Conservation (phyloP, 2,113 vertebrate genomes). For the Lophochroa leadbeateri region DNA sequence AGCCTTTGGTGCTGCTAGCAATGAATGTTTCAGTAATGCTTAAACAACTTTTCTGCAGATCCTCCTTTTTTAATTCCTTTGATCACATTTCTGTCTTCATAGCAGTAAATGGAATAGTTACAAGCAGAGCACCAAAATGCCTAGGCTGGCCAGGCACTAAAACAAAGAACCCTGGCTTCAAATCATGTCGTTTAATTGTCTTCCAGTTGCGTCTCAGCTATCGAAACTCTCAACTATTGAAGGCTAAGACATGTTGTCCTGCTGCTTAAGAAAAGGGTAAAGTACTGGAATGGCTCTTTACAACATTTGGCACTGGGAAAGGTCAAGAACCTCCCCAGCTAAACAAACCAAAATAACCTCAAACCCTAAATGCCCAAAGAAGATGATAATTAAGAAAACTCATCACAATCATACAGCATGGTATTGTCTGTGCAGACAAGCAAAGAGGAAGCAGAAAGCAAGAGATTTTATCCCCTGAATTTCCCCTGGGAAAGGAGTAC, state of each 20-base stretch:
- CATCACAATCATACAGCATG: neutral
- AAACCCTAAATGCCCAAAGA: neutral
- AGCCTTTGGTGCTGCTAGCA: neutral
- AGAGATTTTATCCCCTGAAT: neutral
- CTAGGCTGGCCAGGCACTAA: neutral
- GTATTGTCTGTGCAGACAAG: neutral
- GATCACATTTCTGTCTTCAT: slow-evolving; percentile 49
- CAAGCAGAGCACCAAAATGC: neutral
- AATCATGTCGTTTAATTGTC: neutral
- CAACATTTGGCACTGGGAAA: neutral
- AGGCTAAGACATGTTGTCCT: neutral
- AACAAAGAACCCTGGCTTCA: slow-evolving; percentile 6
- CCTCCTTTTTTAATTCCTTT: slow-evolving; percentile 41
- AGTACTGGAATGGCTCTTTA: neutral
- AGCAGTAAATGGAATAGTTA: slow-evolving; percentile 33
- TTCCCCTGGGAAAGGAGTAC: neutral
- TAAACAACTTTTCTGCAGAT: slow-evolving; percentile 60
- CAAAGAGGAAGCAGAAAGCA: neutral
- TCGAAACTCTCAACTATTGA: neutral
- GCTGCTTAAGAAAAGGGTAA: neutral
- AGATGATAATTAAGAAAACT: neutral
- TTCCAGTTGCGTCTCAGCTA: neutral
- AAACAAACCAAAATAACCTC: neutral
- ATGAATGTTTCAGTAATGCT: slow-evolving; percentile 29
- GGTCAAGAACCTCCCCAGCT: neutral